Conservation (phyloP, 2,113 vertebrate genomes). For the Leucoraja erinaceus region DNA sequence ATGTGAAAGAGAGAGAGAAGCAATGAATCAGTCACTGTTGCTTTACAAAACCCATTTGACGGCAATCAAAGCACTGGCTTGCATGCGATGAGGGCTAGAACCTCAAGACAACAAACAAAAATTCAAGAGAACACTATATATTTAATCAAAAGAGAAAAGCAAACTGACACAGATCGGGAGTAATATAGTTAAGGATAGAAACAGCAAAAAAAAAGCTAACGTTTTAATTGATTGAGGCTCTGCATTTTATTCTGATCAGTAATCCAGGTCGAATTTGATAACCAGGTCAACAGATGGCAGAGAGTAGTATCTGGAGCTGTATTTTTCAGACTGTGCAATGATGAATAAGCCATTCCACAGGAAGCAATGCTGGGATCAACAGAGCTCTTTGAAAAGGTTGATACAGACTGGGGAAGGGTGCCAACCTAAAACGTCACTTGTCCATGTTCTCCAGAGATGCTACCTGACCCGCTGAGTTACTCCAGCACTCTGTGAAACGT, state of each 20-base stretch:
- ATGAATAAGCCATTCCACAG: no score
- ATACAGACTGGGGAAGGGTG: no score
- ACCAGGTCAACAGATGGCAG: background rate
- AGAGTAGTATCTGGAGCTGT: no score
- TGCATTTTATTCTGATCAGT: background rate
- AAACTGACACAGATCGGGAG: background rate
- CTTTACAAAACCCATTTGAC: background rate
- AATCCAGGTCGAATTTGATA: background rate
- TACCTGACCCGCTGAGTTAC: no score
- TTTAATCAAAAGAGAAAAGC: no score
- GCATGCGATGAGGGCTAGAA: background rate
- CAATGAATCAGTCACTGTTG: conserved; percentile 22
- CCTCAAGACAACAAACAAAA: background rate
- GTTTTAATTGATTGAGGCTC: background rate
- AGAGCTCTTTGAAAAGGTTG: no score
- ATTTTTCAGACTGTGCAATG: no score
- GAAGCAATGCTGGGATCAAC: no score
- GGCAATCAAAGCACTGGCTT: background rate
- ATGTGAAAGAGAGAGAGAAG: conserved; percentile 50
- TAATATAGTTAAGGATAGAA: background rate
- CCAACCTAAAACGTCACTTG: no score
- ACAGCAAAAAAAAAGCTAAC: background rate
- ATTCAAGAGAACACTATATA: no score
- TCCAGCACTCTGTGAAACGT: no score
- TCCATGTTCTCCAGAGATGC: no score